Evolutionary conservation across 2,113 vertebrate species (phyloP).

Genomic region (Prunella fulvescens): DNA sequence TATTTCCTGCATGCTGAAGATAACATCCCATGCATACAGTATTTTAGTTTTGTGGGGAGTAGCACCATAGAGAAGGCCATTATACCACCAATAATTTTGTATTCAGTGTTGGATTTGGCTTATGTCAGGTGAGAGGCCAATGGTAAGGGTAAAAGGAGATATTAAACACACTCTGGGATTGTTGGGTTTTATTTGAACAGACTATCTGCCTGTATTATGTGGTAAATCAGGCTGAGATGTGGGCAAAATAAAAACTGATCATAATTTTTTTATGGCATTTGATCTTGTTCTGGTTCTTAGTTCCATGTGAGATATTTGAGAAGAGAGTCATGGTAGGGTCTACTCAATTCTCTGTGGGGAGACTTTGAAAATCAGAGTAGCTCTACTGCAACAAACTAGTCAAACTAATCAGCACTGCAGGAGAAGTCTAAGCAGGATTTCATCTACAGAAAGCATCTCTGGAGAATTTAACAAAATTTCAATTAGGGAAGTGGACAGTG

Average conservation of each 20-base stretch:
- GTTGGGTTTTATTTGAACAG: background rate
- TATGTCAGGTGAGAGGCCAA: background rate
- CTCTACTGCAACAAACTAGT: background rate
- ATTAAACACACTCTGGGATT: background rate
- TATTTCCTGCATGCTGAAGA: background rate
- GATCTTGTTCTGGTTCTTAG: background rate
- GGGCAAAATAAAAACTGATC: background rate
- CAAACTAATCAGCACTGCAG: background rate
- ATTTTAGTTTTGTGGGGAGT: background rate
- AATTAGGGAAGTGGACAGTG: background rate
- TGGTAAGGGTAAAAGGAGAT: background rate
- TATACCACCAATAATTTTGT: background rate
- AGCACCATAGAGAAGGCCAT: background rate
- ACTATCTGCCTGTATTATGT: background rate
- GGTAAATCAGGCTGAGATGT: background rate
- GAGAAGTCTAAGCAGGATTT: background rate
- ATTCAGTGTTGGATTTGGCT: background rate
- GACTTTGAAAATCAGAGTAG: constrained; percentile 3
- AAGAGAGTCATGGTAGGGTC: background rate
- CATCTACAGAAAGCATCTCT: background rate
- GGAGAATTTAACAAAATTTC: constrained; percentile 7
- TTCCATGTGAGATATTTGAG: background rate
- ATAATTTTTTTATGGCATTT: constrained; percentile 1
- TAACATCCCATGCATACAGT: background rate
- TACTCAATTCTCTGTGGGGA: background rate